These are phyloP conservation scores for Diogma glabrata DNA, from an alignment of 2,888 invertebrate species.

Conservation along the genomic window DNA sequence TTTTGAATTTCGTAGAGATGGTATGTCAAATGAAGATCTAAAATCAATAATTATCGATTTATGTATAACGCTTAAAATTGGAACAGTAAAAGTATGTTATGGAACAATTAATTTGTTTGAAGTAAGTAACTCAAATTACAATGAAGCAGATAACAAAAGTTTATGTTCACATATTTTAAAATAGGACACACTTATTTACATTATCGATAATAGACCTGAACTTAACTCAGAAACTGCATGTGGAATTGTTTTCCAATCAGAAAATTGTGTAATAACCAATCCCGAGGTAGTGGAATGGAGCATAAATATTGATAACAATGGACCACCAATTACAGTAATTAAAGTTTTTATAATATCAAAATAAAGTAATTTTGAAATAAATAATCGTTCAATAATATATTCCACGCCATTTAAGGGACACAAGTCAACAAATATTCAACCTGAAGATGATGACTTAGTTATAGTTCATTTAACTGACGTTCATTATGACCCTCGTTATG, in stretches of 20 bases:
- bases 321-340: too few relatives aligned
- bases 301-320: conserved; percentile 20
- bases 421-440: conserved; percentile 1
- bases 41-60: conserved; percentile 35
- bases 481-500: conserved; percentile 66
- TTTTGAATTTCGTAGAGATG: conserved; percentile 36
- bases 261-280: conserved; percentile 23
- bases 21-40: conserved; percentile 39
- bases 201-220: conserved; percentile 42
- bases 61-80: conserved; percentile 45
- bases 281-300: conserved; percentile 27
- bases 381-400: neutral
- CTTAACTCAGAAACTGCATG: conserved; percentile 39
- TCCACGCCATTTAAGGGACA: neutral
- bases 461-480: conserved; percentile 42
- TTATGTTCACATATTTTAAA: too few relatives aligned
- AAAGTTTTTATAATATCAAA: neutral
- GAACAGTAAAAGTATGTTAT: conserved; percentile 46
- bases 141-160: too few relatives aligned
- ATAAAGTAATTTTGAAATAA: neutral
- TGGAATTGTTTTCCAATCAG: conserved; percentile 27
- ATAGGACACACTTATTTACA: too few relatives aligned
- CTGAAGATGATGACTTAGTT: conserved; percentile 17
- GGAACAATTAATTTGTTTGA: conserved; percentile 47
- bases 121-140: too few relatives aligned